A percentile compares a stretch with the other conserved stretches of the same genome.
These are phyloP conservation scores for Cheirogaleus medius DNA, from an alignment of 2,113 vertebrate genomes.

Conservation along the genomic window DNA sequence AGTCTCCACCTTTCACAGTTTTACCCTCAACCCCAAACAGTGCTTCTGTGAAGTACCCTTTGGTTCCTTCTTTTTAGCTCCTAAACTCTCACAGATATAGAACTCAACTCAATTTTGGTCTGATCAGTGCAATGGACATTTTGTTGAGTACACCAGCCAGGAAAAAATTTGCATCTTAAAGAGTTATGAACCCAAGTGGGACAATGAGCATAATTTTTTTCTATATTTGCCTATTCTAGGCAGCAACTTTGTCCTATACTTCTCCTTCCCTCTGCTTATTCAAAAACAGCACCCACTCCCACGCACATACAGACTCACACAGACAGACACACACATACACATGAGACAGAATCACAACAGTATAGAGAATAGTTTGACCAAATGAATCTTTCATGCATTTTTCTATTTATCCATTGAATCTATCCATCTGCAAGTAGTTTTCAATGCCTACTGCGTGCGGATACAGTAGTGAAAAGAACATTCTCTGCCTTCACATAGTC, in stretches of 20 bases:
- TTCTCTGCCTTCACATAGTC: not conserved
- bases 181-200: not conserved
- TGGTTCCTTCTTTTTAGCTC: not conserved
- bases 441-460: not conserved
- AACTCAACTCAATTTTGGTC: not conserved
- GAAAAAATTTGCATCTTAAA: not conserved
- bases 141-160: not conserved
- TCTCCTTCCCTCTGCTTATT: not conserved
- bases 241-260: not conserved
- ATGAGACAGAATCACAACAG: not conserved
- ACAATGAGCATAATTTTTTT: not conserved
- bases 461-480: not conserved
- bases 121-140: not conserved
- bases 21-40: not conserved
- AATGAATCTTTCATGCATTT: not conserved
- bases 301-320: not conserved
- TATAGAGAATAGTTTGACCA: not conserved
- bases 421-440: slow-evolving; percentile 11
- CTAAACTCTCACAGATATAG: not conserved
- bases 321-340: not conserved
- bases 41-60: not conserved
- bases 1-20: not conserved
- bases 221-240: not conserved
- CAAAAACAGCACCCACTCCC: not conserved
- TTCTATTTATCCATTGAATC: not conserved